Base-by-base conservation (phyloP, 2,888 invertebrate genomes). In the Mimachlamys varia region DNA sequence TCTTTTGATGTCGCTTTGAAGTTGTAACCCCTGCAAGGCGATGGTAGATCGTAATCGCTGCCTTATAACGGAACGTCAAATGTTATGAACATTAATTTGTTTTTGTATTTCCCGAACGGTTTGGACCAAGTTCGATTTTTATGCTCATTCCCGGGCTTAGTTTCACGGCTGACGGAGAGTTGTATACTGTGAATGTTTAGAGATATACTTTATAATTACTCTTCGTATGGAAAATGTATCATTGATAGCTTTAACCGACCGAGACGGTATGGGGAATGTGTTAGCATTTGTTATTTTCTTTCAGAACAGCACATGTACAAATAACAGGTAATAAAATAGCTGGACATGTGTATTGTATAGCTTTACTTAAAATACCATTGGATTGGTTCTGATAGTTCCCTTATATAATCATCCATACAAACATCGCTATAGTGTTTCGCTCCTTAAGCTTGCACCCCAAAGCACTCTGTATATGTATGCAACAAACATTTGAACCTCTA, bases 1-100 rank as follows among this genome's bases (percentile, higher is more conserved):
- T 76, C 76, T 76, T 76, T 76, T 76, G 76, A 76, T 27, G 76
- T 76, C 0, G 12, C 76, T 76, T 76, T 76, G 76, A 76, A 76
- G 76, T 33, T 76, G 76, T 76, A 76, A 76, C 76, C 76, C 76
- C 76, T 76, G 76, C 76, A 76, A 76, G 76, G 76, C 76, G 33
- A 27, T 76, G 76, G 33, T 76, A 76, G 76, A 76, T 76, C 76
- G 33, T 76, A 76, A 76, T 76, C 76, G 27, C 33, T 12, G 76
- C 76, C 33, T 76, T 76, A 76, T 76, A 76, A 76, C 19, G 27
- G 76, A 27, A 76, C 76, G 76, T 76, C 33, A 76, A 76, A 76
- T 33, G 58, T 22, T 76, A 76, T 76, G 13, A 76, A 76, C 76
- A 76, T 76, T 76, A 76, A 76, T 76, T 33, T 76, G 76, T 33